Evolutionary conservation across 1,140 invertebrate genomes (phyloP).

Genomic region (Acyrthosiphon pisum): DNA sequence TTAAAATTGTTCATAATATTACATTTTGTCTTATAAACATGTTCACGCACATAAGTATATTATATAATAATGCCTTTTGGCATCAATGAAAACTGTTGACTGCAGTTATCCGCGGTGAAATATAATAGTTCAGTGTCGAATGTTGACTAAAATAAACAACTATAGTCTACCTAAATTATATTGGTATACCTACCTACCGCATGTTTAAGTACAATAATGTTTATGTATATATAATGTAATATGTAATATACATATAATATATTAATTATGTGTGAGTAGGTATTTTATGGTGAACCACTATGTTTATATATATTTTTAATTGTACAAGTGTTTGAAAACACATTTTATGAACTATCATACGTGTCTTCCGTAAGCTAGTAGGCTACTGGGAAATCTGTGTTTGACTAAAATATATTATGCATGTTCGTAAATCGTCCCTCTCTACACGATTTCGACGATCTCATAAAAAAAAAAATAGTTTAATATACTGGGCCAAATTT

Average conservation of each 20-base stretch:
- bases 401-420: neutral
- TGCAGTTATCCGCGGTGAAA: neutral
- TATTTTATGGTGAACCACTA: neutral
- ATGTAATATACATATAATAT: neutral
- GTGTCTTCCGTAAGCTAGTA: neutral
- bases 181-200: neutral
- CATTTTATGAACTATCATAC: neutral
- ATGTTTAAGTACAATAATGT: neutral
- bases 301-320: neutral
- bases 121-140: neutral
- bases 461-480: neutral
- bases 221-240: neutral
- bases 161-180: neutral
- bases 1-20: neutral
- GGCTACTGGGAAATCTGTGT: neutral
- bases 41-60: neutral
- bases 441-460: neutral
- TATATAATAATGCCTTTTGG: neutral
- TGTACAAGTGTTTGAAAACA: conserved; percentile 46
- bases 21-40: neutral
- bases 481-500: neutral
- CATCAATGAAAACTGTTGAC: neutral
- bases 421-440: neutral
- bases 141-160: neutral
- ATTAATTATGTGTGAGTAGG: neutral